Percentiles rank a stretch among this genome's conserved stretches.
Evolutionary conservation across 2,797 vertebrate species (phyloP).

Genomic region (Coracias cyanogaster): DNA sequence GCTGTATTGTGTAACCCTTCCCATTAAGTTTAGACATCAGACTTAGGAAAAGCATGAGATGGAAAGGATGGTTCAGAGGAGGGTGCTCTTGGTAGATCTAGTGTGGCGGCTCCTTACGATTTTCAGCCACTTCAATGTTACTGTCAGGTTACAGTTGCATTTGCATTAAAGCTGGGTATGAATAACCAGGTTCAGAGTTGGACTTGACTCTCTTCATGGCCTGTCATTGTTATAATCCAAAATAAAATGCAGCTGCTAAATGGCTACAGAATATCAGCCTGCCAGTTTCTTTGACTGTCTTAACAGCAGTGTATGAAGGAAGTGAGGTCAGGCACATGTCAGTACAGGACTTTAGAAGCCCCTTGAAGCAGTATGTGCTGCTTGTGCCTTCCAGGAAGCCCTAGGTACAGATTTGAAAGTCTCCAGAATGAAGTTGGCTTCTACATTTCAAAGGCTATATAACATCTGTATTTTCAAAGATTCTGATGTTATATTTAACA

Average conservation of each 20-base stretch:
- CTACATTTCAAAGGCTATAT: background rate
- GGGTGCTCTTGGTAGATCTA: background rate
- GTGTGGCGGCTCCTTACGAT: background rate
- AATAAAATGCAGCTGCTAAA: background rate
- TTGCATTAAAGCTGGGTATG: background rate
- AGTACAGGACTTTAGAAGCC: background rate
- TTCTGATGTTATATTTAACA: background rate
- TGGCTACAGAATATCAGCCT: background rate
- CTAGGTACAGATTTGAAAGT: background rate
- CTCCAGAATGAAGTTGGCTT: background rate
- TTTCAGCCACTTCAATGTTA: background rate
- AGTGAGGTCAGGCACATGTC: background rate
- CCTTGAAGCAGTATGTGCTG: background rate
- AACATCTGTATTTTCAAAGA: background rate
- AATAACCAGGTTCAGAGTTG: background rate
- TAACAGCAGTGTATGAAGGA: accelerated
- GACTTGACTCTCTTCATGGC: background rate
- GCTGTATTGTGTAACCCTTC: slow-evolving; percentile 78
- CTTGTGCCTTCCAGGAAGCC: background rate
- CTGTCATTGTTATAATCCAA: background rate
- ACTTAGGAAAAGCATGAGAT: background rate
- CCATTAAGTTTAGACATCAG: slow-evolving; percentile 71
- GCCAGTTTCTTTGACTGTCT: background rate
- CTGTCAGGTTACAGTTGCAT: background rate
- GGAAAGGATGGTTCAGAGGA: background rate